phyloP scores from a whole-genome alignment of 2,888 invertebrate species.

The Nomada fabriciana region DNA sequence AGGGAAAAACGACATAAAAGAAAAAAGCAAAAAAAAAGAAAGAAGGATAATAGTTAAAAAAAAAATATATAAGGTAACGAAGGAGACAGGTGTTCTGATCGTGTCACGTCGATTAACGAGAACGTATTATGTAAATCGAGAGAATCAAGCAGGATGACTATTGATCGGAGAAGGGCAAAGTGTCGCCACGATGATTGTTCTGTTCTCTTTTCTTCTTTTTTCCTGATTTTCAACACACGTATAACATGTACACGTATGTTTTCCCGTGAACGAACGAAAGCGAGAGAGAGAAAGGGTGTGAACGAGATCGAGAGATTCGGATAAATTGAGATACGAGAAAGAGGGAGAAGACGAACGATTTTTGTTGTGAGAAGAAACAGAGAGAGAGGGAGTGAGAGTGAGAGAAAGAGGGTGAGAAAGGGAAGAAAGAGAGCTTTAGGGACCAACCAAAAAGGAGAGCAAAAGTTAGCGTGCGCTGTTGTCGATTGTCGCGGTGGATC shows the following conservation, averaged over 20 bases:
- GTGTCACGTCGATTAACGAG: slow-evolving; percentile 71
- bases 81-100: slow-evolving; percentile 77
- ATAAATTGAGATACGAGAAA: neutral
- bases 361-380: neutral
- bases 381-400: slow-evolving; percentile 16
- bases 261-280: slow-evolving; percentile 25
- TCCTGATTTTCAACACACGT: slow-evolving; percentile 46
- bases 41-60: slow-evolving; percentile 4
- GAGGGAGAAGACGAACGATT: neutral
- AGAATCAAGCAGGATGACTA: slow-evolving; percentile 30
- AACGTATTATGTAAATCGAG: slow-evolving; percentile 66
- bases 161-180: neutral
- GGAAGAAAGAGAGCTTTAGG: slow-evolving; percentile 74
- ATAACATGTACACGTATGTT: slow-evolving; percentile 2
- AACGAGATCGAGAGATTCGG: slow-evolving; percentile 43
- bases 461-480: slow-evolving; percentile 60
- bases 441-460: slow-evolving; percentile 74
- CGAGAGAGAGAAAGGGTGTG: slow-evolving; percentile 58
- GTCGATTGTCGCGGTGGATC: slow-evolving; percentile 75
- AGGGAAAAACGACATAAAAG: slow-evolving; percentile 42
- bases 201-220: slow-evolving; percentile 54
- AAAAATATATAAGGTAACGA: slow-evolving; percentile 27
- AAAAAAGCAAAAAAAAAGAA: slow-evolving; percentile 9
- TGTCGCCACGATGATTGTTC: slow-evolving; percentile 40
- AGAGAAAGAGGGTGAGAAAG: slow-evolving; percentile 10